These are phyloP conservation scores for Rhynchophorus ferrugineus DNA, from an alignment of 1,140 invertebrate genomes.

Conservation along the genomic window DNA sequence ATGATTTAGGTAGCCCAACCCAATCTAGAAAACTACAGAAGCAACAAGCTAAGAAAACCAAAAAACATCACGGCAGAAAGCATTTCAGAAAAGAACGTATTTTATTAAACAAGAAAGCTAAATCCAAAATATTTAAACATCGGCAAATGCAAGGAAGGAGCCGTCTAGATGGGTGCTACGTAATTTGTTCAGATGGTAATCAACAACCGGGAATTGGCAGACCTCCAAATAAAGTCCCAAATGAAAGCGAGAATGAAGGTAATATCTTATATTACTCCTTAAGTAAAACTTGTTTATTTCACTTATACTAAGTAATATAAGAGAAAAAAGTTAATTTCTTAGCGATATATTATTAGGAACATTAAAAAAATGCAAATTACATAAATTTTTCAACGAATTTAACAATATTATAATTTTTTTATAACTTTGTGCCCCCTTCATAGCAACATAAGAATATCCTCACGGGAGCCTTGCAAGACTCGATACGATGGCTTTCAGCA, in stretches of 20 bases:
- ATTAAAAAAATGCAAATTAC: not conserved
- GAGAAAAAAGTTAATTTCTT: too few relatives aligned
- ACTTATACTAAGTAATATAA: too few relatives aligned
- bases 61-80: not conserved
- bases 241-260: not conserved
- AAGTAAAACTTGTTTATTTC: too few relatives aligned
- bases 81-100: constrained; percentile 1
- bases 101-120: not conserved
- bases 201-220: not conserved
- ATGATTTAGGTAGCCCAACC: too few relatives aligned
- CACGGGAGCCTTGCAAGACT: too few relatives aligned
- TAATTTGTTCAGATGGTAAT: constrained; percentile 1
- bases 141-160: not conserved
- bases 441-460: too few relatives aligned
- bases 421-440: too few relatives aligned
- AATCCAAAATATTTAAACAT: constrained; percentile 1
- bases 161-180: constrained; percentile 13
- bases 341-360: too few relatives aligned
- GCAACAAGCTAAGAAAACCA: not conserved
- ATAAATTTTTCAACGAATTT: not conserved
- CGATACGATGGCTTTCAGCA: too few relatives aligned
- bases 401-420: too few relatives aligned
- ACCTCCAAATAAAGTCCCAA: too few relatives aligned
- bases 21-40: not conserved
- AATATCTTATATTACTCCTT: too few relatives aligned